These are phyloP conservation scores for Caradrina clavipalpis DNA, from an alignment of 2,888 invertebrate genomes.

Conservation along the genomic window DNA sequence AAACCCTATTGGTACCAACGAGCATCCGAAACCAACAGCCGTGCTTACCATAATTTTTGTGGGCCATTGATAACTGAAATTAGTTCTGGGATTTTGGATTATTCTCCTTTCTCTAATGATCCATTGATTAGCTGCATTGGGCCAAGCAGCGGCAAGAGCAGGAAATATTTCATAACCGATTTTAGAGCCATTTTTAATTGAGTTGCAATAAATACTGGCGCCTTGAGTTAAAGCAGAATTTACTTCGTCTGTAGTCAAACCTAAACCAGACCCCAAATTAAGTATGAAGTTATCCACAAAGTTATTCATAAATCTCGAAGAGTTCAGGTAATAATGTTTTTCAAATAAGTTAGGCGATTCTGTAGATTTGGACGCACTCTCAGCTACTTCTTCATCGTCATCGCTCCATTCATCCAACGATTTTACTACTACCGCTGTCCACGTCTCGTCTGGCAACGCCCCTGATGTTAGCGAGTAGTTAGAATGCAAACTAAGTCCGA, in stretches of 20 bases:
- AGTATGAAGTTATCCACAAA: constrained; percentile 92
- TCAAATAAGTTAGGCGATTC: constrained; percentile 82
- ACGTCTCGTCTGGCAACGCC: constrained; percentile 89
- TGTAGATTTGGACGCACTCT: constrained; percentile 76
- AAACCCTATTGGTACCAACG: constrained; percentile 93
- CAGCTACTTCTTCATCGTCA: constrained; percentile 80
- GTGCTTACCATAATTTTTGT: constrained; percentile 92
- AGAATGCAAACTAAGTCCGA: constrained; percentile 84
- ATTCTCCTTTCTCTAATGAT: constrained; percentile 91
- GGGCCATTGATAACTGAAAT: constrained; percentile 93
- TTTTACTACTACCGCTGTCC: constrained; percentile 85
- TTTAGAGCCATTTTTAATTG: constrained; percentile 80
- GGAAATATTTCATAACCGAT: constrained; percentile 93
- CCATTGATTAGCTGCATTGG: constrained; percentile 93
- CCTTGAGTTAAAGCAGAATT: constrained; percentile 91
- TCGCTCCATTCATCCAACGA: constrained; percentile 81
- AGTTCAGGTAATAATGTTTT: constrained; percentile 91
- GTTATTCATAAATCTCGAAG: constrained; percentile 92
- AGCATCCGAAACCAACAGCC: constrained; percentile 92
- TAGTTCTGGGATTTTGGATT: constrained; percentile 90
- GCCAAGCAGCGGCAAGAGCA: constrained; percentile 94
- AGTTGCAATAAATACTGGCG: constrained; percentile 92
- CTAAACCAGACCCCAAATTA: constrained; percentile 91
- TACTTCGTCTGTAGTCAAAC: constrained; percentile 90
- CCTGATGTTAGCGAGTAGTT: constrained; percentile 83